A percentile compares a stretch with the other conserved stretches of the same genome.
phyloP scores from a whole-genome alignment of 23 tunicate genomes.

The Phallusia fumigata region DNA sequence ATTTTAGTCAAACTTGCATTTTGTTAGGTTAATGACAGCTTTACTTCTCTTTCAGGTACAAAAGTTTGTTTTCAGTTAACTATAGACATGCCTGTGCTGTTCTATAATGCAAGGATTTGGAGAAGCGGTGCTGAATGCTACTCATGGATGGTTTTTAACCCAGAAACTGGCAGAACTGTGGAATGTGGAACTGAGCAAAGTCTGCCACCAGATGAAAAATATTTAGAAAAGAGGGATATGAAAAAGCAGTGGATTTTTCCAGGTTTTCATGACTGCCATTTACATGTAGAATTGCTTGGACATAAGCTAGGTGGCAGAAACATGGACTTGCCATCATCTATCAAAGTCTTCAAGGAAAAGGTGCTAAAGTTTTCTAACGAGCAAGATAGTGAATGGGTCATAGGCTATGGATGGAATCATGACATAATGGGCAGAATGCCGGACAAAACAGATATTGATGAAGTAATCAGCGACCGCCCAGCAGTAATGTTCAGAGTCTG shows the following conservation, averaged over 20 bases:
- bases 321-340: conserved; percentile 39
- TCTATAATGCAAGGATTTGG: conserved; percentile 64
- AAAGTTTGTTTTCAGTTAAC: neutral
- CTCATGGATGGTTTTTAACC: conserved; percentile 68
- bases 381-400: conserved; percentile 30
- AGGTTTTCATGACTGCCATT: conserved; percentile 88
- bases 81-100: conserved; percentile 3
- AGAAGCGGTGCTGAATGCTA: conserved; percentile 34
- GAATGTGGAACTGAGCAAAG: conserved; percentile 45
- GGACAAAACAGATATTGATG: conserved; percentile 59
- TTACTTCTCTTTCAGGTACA: no score
- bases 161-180: conserved; percentile 31
- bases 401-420: conserved; percentile 63
- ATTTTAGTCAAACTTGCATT: no score
- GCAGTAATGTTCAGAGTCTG: conserved; percentile 44
- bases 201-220: neutral
- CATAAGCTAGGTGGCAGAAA: neutral
- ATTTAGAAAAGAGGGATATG: conserved; percentile 26
- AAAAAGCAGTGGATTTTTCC: conserved; percentile 77
- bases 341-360: conserved; percentile 42
- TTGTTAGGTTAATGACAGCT: no score
- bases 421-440: conserved; percentile 61
- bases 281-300: conserved; percentile 53
- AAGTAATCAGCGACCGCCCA: conserved; percentile 47
- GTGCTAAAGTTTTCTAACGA: conserved; percentile 19